Evolutionary conservation across 2,113 vertebrate genomes (phyloP).

Genomic region (Zosterops hypoxanthus): DNA sequence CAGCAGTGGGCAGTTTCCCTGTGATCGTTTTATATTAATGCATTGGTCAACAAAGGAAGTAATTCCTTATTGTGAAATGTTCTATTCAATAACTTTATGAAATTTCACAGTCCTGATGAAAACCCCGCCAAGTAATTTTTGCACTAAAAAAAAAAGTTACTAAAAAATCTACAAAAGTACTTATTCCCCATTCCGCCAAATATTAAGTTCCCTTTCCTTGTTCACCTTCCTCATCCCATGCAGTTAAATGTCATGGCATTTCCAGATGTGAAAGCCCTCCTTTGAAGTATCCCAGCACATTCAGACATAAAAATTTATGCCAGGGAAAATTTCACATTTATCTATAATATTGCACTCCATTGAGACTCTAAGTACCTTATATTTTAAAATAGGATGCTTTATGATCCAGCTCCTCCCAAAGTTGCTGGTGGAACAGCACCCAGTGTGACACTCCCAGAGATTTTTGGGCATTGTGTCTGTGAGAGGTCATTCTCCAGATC

Average conservation of each 20-base stretch:
- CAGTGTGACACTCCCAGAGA: not conserved
- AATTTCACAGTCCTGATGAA: not conserved
- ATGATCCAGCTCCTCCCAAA: not conserved
- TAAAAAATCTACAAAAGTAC: not conserved
- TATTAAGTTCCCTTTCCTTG: not conserved
- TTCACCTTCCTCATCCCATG: not conserved
- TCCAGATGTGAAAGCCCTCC: not conserved
- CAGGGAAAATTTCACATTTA: not conserved
- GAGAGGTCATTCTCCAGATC: not conserved
- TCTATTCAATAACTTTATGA: not conserved
- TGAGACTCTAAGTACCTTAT: not conserved
- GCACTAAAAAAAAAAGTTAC: not conserved
- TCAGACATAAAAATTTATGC: not conserved
- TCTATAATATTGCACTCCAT: not conserved
- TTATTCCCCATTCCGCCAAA: not conserved
- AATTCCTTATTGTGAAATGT: not conserved
- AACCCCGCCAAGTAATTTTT: not conserved
- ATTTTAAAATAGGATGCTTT: not conserved
- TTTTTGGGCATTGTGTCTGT: not conserved
- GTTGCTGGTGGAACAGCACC: not conserved
- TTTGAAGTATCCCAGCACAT: not conserved
- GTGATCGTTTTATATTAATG: not conserved
- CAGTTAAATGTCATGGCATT: not conserved
- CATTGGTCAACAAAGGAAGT: not conserved
- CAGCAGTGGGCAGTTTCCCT: not conserved